Conservation (phyloP, 92 coral and sea anemone genomes). For the Parazoanthus darwini region DNA sequence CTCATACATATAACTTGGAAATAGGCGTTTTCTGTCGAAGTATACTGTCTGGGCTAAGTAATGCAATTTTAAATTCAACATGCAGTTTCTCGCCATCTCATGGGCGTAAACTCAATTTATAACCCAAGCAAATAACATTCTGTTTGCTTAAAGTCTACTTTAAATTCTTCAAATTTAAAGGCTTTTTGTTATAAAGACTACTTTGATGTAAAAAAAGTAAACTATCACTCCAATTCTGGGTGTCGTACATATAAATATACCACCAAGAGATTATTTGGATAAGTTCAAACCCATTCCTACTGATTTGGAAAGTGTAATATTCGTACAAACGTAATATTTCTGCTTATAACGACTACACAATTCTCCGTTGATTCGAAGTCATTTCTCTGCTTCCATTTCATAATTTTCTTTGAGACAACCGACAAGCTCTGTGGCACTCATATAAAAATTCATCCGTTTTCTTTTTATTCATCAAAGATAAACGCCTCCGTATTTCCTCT, state of each 20-base stretch:
- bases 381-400: neutral
- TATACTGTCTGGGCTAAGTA: neutral
- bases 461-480: too few relatives aligned
- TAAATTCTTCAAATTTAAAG: neutral
- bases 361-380: neutral
- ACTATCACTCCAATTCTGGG: neutral
- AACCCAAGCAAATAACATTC: neutral
- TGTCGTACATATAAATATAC: neutral
- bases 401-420: neutral
- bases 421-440: neutral
- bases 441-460: too few relatives aligned
- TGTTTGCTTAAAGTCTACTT: neutral
- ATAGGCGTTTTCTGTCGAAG: neutral
- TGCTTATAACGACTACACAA: neutral
- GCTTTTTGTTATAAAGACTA: neutral
- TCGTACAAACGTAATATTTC: neutral
- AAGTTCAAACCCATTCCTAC: neutral
- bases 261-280: slow-evolving; percentile 5
- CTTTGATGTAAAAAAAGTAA: neutral
- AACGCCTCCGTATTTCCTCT: neutral
- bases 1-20: neutral
- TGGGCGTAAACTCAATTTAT: slow-evolving; percentile 33
- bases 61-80: slow-evolving; percentile 11
- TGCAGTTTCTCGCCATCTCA: neutral
- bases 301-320: slow-evolving; percentile 1